phyloP scores from a whole-genome alignment of 1,140 invertebrate genomes.

The Neocloeon triangulifer region DNA sequence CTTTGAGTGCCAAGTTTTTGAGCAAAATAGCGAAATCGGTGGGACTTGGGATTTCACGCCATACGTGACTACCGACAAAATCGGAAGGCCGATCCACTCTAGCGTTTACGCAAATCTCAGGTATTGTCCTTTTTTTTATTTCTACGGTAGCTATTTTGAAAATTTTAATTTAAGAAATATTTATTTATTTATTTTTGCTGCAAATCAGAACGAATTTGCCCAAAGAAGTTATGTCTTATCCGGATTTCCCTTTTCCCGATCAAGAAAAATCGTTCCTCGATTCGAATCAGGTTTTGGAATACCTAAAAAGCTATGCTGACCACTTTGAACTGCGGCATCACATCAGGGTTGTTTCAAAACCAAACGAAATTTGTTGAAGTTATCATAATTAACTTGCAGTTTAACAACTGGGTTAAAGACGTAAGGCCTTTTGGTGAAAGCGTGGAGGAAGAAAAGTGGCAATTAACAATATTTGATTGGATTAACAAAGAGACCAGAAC shows the following conservation, averaged over 20 bases:
- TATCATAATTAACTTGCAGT: constrained; percentile 13
- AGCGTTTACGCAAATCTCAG: constrained; percentile 34
- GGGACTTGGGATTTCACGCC: constrained; percentile 53
- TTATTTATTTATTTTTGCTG: constrained; percentile 6
- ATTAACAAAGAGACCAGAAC: constrained; percentile 13
- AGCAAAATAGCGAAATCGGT: constrained; percentile 33
- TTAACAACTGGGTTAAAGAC: constrained; percentile 7
- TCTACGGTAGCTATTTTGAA: not conserved
- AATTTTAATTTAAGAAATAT: not conserved
- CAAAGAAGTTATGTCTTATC: constrained; percentile 76
- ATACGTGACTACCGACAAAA: constrained; percentile 26
- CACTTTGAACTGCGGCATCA: constrained; percentile 24
- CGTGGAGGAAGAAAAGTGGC: constrained; percentile 9
- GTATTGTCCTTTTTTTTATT: not conserved
- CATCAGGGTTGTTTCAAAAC: constrained; percentile 21
- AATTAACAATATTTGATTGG: constrained; percentile 16
- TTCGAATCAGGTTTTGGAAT: constrained; percentile 33
- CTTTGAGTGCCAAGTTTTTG: constrained; percentile 31
- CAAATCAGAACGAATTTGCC: constrained; percentile 63
- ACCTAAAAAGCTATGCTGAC: constrained; percentile 32
- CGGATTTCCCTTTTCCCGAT: constrained; percentile 39
- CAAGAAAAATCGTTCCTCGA: constrained; percentile 24
- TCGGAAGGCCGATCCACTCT: constrained; percentile 36
- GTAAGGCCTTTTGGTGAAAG: constrained; percentile 7
- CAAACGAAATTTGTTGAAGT: too few species aligned